Conservation (phyloP, 1,140 invertebrate genomes). For the Lepidurus couesii region DNA sequence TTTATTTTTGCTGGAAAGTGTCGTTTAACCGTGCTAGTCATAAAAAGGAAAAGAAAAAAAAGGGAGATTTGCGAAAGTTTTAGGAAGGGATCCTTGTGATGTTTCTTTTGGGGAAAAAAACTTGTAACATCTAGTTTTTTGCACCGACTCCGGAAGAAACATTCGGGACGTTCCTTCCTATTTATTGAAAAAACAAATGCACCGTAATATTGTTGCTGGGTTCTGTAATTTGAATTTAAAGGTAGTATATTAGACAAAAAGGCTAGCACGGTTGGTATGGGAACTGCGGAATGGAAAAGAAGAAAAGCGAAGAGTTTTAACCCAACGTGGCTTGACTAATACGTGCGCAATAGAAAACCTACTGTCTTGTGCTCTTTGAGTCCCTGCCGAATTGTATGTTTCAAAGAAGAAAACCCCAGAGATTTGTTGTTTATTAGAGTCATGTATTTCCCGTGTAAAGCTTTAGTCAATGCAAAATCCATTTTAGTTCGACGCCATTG, state of each 20-base stretch:
- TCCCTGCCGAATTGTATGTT: not conserved
- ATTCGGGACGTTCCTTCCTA: not conserved
- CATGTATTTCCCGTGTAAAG: conserved; percentile 2
- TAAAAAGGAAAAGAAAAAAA: not conserved
- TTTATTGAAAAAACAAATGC: not conserved
- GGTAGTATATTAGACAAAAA: not conserved
- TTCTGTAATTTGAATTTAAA: not conserved
- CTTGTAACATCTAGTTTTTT: conserved; percentile 2
- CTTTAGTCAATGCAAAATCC: conserved; percentile 12
- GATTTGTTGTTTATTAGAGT: not conserved
- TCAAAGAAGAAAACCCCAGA: not conserved
- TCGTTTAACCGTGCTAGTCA: not conserved
- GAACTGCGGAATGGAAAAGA: not conserved
- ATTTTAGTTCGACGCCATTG: conserved; percentile 9
- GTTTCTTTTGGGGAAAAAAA: not conserved
- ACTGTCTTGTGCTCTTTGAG: conserved; percentile 15
- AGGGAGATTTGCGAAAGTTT: not conserved
- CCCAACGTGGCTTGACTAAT: conserved; percentile 14
- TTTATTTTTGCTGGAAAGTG: conserved; percentile 5
- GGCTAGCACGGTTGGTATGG: conserved; percentile 4
- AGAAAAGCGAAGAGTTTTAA: not conserved
- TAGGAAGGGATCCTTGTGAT: not conserved
- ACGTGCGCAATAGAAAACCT: conserved; percentile 12
- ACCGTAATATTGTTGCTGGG: not conserved
- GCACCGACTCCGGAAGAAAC: not conserved